Conservation (phyloP, 2,113 vertebrate genomes). For the Crotalus viridis region DNA sequence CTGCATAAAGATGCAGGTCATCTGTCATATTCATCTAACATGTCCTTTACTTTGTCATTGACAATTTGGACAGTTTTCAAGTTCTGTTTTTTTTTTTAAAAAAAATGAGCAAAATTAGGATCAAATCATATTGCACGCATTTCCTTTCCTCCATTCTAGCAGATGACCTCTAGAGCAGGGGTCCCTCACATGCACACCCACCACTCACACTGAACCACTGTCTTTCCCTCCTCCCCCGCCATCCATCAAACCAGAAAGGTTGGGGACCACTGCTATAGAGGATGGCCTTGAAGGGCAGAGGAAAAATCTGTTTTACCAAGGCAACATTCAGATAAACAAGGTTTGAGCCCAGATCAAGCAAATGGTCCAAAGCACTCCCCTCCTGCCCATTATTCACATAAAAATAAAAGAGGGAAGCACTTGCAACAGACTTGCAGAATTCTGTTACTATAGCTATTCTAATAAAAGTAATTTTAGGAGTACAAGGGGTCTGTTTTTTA, state of each 20-base stretch:
- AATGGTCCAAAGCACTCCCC: background rate
- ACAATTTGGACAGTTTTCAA: constrained; percentile 12
- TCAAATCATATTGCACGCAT: constrained; percentile 50
- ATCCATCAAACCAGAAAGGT: too few relatives aligned
- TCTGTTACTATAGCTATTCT: background rate
- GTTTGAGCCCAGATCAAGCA: background rate
- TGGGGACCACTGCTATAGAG: background rate
- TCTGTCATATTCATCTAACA: background rate
- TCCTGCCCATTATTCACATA: background rate
- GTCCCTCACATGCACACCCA: too few relatives aligned
- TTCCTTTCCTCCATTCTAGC: constrained; percentile 46
- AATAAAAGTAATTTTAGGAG: background rate
- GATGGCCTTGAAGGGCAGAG: background rate
- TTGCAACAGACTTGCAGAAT: background rate
- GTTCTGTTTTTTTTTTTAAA: background rate
- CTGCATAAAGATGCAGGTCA: background rate
- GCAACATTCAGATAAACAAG: background rate
- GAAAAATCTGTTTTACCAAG: background rate
- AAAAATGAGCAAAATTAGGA: constrained; percentile 62
- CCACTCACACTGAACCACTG: too few relatives aligned
- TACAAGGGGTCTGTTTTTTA: background rate
- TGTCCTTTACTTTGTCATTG: background rate
- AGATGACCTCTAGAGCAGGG: background rate
- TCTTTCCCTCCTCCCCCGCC: too few relatives aligned
- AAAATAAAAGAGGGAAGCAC: background rate